Percentiles rank a stretch among this genome's conserved stretches.
Evolutionary conservation across 2,888 invertebrate genomes (phyloP).

Genomic region (Unio pictorum): DNA sequence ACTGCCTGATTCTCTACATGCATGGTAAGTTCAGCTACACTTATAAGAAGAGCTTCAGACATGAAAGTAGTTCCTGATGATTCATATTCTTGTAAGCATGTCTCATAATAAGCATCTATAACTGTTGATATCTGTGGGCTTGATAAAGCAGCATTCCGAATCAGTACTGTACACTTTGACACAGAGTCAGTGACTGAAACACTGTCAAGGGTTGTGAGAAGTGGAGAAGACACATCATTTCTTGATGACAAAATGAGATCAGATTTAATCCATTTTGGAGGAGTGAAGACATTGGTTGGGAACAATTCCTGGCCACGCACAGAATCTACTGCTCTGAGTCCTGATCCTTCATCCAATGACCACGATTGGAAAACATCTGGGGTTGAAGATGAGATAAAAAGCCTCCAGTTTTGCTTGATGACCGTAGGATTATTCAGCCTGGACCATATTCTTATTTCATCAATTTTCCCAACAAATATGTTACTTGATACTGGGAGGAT

Average conservation of each 20-base stretch:
- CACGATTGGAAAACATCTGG: conserved; percentile 45
- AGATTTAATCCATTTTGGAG: conserved; percentile 46
- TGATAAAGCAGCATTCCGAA: conserved; percentile 19
- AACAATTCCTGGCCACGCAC: conserved; percentile 35
- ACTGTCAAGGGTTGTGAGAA: conserved; percentile 10
- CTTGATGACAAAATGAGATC: conserved; percentile 35
- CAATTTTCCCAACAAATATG: conserved; percentile 45
- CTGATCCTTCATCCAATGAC: conserved; percentile 49
- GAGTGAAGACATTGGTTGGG: conserved; percentile 20
- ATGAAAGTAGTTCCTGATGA: conserved; percentile 20
- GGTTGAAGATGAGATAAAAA: conserved; percentile 30
- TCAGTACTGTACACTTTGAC: conserved; percentile 24
- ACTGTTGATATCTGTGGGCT: conserved; percentile 3
- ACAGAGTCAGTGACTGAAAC: conserved; percentile 9
- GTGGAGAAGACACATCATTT: conserved; percentile 12
- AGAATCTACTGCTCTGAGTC: conserved; percentile 31
- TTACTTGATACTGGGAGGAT: conserved; percentile 20
- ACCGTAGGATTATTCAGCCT: conserved; percentile 49
- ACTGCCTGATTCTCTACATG: conserved; percentile 16
- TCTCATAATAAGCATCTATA: conserved; percentile 15
- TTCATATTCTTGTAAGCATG: conserved; percentile 30
- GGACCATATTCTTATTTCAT: conserved; percentile 53
- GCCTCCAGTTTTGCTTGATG: conserved; percentile 38
- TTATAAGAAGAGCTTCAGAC: conserved; percentile 27
- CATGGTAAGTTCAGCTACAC: conserved; percentile 20